Base-by-base conservation (phyloP, 2,888 invertebrate species). In the Calliopum simillimum region DNA sequence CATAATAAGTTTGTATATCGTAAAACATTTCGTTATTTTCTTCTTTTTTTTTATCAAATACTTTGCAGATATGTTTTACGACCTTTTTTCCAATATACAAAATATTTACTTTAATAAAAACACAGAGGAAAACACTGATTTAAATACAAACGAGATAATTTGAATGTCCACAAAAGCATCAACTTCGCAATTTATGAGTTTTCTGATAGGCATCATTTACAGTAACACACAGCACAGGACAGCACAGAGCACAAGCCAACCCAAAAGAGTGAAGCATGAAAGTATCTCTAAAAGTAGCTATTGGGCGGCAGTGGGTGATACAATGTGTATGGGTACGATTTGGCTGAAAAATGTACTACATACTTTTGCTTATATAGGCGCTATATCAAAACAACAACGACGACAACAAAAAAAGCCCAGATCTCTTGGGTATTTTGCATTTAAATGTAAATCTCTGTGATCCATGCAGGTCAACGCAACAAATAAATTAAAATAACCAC, bases 141-240 rank as follows among this genome's bases (percentile, higher is more conserved):
- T 23, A 51, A 62, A 51, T 44, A 51, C 25, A 68, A 68, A 58
- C 58, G 51, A 68, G 64, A 71, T 69, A 71, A 71, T 71, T 71
- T 66, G 69, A 71, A 66, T 47, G 66, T 61, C 62, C 69, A 63
- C 61, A 43, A 51, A 67, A 25, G 44, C 51, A 53, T 70, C 67
- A 68, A 62, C 43, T 51, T n/a, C 33, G 55, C 46, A 70, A 72
- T 72, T 72, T 72, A 72, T 72, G 58, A 58, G 44, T 43, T 64
- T 44, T 21, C 43, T 49, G 70, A 70, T 72, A 72, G 66, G 67
- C 62, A 66, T 72, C 62, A 46, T 23, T 59, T 25, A 8, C 25
- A 21, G 11, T 13, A 33, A n/a, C 16, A 43, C 53, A 41, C 41
- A 53, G 16, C 25, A 46, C 13, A 6, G 4, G 43, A 16, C 21